Evolutionary conservation across 2,888 invertebrate species (phyloP).

Genomic region (Ophion costatus): DNA sequence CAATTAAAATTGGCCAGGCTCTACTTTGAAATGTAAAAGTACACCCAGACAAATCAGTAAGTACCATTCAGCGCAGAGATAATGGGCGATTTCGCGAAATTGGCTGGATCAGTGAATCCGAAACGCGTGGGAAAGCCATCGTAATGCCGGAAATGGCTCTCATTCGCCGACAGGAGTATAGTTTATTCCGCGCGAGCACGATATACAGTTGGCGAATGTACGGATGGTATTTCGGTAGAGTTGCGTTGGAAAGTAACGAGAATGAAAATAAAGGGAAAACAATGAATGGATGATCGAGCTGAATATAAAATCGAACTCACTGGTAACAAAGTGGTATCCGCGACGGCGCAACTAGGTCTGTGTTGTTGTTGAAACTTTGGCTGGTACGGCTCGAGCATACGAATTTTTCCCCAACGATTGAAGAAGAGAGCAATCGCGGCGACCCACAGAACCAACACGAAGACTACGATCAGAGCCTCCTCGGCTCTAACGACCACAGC

Average conservation of each 20-base stretch:
- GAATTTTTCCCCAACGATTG: constrained; percentile 96
- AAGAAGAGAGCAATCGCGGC: constrained; percentile 94
- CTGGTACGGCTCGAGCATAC: constrained; percentile 95
- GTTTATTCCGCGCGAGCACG: not conserved
- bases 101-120: constrained; percentile 11
- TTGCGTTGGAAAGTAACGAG: not conserved
- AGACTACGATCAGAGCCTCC: constrained; percentile 92
- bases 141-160: constrained; percentile 1
- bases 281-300: not conserved
- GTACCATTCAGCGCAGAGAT: constrained; percentile 7
- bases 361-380: constrained; percentile 95
- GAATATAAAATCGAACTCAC: constrained; percentile 69
- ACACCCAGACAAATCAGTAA: not conserved
- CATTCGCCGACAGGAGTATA: not conserved
- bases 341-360: constrained; percentile 84
- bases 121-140: constrained; percentile 1
- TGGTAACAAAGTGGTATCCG: constrained; percentile 75
- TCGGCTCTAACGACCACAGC: constrained; percentile 92
- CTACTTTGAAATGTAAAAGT: no score
- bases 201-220: not conserved
- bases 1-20: no score
- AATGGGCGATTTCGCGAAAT: constrained; percentile 36
- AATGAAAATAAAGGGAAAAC: not conserved
- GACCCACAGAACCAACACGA: constrained; percentile 93
- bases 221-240: not conserved